Percentiles rank a stretch among this genome's conserved stretches.
Conservation (phyloP, 2,797 vertebrate species). For the Tadarida brasiliensis region DNA sequence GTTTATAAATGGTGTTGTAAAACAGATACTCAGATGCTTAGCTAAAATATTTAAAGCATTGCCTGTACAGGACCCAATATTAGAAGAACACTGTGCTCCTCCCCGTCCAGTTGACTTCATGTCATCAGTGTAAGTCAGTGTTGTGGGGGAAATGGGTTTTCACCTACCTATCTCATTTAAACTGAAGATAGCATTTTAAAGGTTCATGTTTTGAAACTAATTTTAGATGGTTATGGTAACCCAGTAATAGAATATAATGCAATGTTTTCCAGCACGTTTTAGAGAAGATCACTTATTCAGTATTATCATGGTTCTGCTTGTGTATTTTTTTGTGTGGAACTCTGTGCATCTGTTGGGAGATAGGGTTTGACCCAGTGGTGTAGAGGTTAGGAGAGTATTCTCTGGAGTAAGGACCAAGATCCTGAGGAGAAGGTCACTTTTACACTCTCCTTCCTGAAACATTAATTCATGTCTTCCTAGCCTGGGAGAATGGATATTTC, state of each 20-base stretch:
- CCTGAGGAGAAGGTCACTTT: not conserved
- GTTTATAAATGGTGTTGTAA: constrained; percentile 76
- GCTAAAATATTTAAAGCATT: constrained; percentile 61
- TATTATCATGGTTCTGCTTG: constrained; percentile 19
- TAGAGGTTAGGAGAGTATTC: not conserved
- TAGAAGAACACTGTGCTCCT: not conserved
- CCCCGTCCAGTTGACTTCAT: not conserved
- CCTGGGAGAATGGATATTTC: constrained; percentile 1
- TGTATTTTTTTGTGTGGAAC: not conserved
- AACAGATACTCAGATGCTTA: constrained; percentile 52
- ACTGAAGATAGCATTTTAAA: not conserved
- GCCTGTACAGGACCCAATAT: not conserved
- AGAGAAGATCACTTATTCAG: not conserved
- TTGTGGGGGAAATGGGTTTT: constrained; percentile 3
- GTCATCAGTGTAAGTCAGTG: constrained; percentile 24
- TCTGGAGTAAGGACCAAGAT: not conserved
- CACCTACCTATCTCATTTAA: constrained; percentile 50
- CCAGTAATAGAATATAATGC: not conserved
- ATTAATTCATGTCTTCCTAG: not conserved
- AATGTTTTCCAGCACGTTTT: not conserved
- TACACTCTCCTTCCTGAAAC: not conserved
- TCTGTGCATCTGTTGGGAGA: not conserved
- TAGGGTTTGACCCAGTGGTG: not conserved
- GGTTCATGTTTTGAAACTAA: constrained; percentile 6
- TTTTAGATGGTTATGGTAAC: constrained; percentile 7